phyloP scores from a whole-genome alignment of 2,113 vertebrate species.

The Podarcis cretensis region DNA sequence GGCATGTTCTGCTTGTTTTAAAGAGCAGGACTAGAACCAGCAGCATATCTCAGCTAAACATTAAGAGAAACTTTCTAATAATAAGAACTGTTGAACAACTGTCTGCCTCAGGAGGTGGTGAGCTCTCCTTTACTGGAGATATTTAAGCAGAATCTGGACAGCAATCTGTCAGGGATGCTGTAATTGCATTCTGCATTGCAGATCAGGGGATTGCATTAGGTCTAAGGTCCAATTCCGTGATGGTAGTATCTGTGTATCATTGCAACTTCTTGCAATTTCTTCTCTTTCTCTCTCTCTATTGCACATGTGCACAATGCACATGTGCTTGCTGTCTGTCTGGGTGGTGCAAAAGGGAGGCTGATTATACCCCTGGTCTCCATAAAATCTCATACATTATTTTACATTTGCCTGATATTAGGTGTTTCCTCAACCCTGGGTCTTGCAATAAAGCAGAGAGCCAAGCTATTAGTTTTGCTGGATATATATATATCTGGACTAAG shows the following conservation, averaged over 20 bases:
- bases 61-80: too few relatives aligned
- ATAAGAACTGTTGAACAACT: too few relatives aligned
- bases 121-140: too few relatives aligned
- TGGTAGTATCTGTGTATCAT: background rate
- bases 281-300: background rate
- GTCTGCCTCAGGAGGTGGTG: too few relatives aligned
- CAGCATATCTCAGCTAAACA: too few relatives aligned
- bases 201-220: background rate
- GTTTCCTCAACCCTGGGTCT: constrained; percentile 4
- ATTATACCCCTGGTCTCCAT: background rate
- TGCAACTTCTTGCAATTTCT: background rate
- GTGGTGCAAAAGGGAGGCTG: background rate
- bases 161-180: too few relatives aligned
- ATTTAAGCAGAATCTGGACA: too few relatives aligned
- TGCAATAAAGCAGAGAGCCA: constrained; percentile 20
- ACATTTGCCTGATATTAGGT: background rate
- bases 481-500: constrained; percentile 27
- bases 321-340: background rate
- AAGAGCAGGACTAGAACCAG: too few relatives aligned
- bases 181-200: background rate
- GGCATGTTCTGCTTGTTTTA: too few relatives aligned
- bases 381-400: constrained; percentile 1
- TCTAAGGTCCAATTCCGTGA: background rate
- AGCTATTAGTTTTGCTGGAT: background rate
- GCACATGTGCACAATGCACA: background rate